Percentiles rank a stretch among this genome's conserved stretches.
Evolutionary conservation across 1,140 invertebrate species (phyloP).

Genomic region (Caerostris darwini): DNA sequence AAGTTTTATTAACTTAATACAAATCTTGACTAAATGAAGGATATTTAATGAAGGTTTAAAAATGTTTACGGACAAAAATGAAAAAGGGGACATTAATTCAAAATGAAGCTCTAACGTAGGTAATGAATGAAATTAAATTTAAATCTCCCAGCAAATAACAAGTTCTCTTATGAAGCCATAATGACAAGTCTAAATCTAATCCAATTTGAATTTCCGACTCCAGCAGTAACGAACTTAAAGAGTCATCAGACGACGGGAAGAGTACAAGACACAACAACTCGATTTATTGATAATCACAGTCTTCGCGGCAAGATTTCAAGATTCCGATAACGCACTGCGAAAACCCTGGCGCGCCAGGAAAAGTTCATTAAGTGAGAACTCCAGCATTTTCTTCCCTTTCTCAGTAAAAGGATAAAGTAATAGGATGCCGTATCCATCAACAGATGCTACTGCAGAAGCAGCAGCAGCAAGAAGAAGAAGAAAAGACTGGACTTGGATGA

Average conservation of each 20-base stretch:
- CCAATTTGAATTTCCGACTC: not conserved
- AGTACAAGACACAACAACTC: not conserved
- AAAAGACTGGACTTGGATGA: constrained; percentile 37
- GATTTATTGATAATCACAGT: constrained; percentile 25
- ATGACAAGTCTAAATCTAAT: not conserved
- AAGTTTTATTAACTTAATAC: no score
- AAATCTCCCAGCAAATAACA: not conserved
- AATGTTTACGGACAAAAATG: no score
- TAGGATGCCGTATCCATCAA: constrained; percentile 62
- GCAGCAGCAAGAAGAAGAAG: not conserved
- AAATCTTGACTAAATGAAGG: no score
- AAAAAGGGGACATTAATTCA: no score
- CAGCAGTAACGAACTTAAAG: not conserved
- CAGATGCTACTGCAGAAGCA: not conserved
- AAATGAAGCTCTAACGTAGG: no score
- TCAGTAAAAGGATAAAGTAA: constrained; percentile 54
- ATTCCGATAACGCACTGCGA: not conserved
- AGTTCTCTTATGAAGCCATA: not conserved
- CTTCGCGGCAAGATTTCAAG: constrained; percentile 15
- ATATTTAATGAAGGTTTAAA: no score
- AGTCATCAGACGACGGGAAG: not conserved
- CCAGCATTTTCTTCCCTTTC: not conserved
- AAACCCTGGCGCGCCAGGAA: not conserved
- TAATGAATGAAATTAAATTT: not conserved
- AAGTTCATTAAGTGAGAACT: constrained; percentile 51